Conservation (phyloP, 1,140 invertebrate species). For the Daktulosphaira vitifoliae region DNA sequence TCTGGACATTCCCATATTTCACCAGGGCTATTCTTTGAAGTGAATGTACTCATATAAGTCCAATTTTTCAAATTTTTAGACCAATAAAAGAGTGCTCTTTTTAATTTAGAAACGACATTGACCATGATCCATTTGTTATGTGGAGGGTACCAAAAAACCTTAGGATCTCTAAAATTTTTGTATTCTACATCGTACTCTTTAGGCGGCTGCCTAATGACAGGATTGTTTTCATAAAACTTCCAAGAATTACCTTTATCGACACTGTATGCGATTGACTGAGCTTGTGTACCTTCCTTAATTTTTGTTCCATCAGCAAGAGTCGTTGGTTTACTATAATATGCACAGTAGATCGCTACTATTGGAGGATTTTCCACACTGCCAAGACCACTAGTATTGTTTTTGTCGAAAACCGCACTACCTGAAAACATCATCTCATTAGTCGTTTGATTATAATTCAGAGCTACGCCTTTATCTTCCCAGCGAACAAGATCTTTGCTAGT, state of each 20-base stretch:
- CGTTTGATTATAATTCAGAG: constrained; percentile 25
- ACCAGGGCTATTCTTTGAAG: background rate
- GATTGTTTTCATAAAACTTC: background rate
- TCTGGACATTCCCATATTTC: background rate
- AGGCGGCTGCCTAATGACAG: background rate
- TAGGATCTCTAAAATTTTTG: background rate
- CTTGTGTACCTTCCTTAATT: background rate
- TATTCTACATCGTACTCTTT: background rate
- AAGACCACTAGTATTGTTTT: no score
- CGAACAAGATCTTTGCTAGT: constrained; percentile 44
- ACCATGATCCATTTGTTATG: background rate
- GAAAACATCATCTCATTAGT: background rate
- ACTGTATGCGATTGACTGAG: constrained; percentile 1
- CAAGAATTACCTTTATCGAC: background rate
- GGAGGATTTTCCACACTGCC: no score
- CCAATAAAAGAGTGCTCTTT: background rate
- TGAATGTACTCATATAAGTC: background rate
- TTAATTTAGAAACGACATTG: background rate
- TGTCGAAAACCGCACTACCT: background rate
- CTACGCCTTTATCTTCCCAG: constrained; percentile 39
- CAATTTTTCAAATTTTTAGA: background rate
- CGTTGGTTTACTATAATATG: no score
- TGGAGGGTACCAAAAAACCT: background rate
- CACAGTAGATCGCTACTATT: no score
- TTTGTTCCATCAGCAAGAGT: no score